A percentile compares a stretch with the other conserved stretches of the same genome.
Evolutionary conservation across 1,140 invertebrate species (phyloP).

Genomic region (Dermatophagoides farinae): DNA sequence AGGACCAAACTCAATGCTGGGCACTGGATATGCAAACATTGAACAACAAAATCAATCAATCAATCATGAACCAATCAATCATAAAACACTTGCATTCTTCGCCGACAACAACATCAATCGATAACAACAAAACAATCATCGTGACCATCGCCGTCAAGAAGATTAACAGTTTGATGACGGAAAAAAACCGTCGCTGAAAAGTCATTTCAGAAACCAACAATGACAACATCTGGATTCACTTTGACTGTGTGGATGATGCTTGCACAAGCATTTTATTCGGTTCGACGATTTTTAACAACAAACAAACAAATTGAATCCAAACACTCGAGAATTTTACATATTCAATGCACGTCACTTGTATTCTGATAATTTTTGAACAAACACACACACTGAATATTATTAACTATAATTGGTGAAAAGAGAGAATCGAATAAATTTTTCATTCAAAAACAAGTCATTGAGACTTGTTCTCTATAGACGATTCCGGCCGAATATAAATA

Average conservation of each 20-base stretch:
- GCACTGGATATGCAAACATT: too few species aligned
- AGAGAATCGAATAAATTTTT: too few species aligned
- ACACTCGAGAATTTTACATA: too few species aligned
- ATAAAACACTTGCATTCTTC: background rate
- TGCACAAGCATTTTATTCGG: too few species aligned
- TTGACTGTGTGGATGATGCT: too few species aligned
- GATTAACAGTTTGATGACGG: background rate
- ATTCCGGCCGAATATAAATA: too few species aligned
- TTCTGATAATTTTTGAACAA: background rate
- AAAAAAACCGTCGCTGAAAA: background rate
- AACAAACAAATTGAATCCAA: too few species aligned
- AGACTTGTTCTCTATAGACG: too few species aligned
- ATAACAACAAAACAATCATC: background rate
- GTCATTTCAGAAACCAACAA: background rate
- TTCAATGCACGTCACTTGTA: background rate
- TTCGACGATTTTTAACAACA: too few species aligned
- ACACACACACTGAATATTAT: too few species aligned
- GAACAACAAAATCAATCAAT: background rate
- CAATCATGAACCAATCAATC: background rate
- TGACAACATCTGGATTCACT: background rate
- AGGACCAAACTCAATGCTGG: constrained; percentile 4
- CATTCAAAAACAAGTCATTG: too few species aligned
- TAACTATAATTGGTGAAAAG: too few species aligned
- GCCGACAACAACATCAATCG: background rate
- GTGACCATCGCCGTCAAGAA: background rate